These are phyloP conservation scores for Asbolus verrucosus DNA, from an alignment of 1,140 invertebrate genomes.

Conservation along the genomic window DNA sequence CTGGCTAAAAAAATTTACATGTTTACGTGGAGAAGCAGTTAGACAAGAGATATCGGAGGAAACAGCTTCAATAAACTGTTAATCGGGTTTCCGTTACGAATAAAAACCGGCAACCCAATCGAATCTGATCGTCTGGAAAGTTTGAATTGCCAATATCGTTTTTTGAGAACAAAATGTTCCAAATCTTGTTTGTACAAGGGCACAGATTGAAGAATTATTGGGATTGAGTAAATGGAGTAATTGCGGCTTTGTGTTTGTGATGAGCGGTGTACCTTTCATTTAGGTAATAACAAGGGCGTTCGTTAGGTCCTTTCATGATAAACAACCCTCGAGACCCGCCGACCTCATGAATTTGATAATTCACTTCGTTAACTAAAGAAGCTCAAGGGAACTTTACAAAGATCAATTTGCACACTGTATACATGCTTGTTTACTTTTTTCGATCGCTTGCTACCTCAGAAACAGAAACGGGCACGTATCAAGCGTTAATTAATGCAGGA, in stretches of 20 bases:
- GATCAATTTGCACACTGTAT: conserved; percentile 7
- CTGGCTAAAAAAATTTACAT: conserved; percentile 14
- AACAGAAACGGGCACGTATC: conserved; percentile 4
- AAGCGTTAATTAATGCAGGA: conserved; percentile 20
- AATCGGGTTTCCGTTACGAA: neutral
- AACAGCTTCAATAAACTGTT: neutral
- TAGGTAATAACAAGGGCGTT: conserved; percentile 26
- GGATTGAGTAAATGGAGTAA: conserved; percentile 13
- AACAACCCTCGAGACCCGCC: conserved; percentile 21
- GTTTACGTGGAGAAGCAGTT: neutral
- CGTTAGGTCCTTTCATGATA: conserved; percentile 39
- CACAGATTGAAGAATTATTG: neutral
- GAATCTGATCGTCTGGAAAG: neutral
- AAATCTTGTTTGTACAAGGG: neutral
- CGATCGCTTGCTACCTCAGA: neutral
- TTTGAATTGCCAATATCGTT: neutral
- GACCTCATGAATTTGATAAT: conserved; percentile 36
- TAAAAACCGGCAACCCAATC: no score
- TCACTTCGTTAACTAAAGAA: conserved; percentile 25
- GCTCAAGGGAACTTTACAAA: neutral
- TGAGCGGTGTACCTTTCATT: conserved; percentile 33
- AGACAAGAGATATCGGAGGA: neutral
- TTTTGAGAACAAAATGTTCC: neutral
- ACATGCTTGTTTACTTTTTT: conserved; percentile 19
- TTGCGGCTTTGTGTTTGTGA: conserved; percentile 29